Conservation (phyloP, 1,140 invertebrate genomes). For the Rhyzopertha dominica region DNA sequence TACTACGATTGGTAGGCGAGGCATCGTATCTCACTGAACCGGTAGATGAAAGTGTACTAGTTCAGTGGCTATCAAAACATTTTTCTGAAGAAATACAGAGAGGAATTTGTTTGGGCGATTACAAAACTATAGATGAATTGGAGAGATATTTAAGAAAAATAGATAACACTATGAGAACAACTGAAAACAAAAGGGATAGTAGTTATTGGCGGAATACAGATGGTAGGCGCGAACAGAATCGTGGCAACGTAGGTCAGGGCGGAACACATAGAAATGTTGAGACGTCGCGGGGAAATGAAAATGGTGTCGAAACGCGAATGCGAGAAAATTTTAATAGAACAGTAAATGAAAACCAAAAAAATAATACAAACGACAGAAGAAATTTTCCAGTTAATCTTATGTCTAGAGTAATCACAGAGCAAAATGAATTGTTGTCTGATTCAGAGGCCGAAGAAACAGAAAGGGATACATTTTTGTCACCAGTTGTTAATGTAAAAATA, state of each 20-base stretch:
- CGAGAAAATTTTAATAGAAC: neutral
- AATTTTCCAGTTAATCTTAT: too few species aligned
- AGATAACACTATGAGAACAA: too few species aligned
- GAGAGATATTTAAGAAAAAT: slow-evolving; percentile 2
- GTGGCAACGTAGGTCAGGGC: too few species aligned
- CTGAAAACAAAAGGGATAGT: too few species aligned
- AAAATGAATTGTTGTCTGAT: too few species aligned
- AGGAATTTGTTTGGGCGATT: neutral
- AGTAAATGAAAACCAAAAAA: neutral
- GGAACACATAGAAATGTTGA: too few species aligned
- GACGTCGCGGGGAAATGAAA: too few species aligned
- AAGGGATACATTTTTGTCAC: too few species aligned
- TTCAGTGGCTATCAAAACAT: slow-evolving; percentile 9
- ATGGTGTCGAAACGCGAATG: slow-evolving; percentile 3
- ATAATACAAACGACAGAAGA: neutral
- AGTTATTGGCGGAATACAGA: too few species aligned
- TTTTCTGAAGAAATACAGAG: neutral
- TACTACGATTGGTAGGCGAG: slow-evolving; percentile 6
- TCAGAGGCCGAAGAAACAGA: neutral
- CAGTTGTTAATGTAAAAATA: too few species aligned
- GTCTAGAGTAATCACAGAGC: too few species aligned
- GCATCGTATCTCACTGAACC: slow-evolving; percentile 5
- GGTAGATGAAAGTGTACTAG: slow-evolving; percentile 9
- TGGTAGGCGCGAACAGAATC: too few species aligned
- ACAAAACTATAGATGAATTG: neutral